These are phyloP conservation scores for Frankliniella intonsa DNA, from an alignment of 2,888 invertebrate genomes.

Conservation along the genomic window DNA sequence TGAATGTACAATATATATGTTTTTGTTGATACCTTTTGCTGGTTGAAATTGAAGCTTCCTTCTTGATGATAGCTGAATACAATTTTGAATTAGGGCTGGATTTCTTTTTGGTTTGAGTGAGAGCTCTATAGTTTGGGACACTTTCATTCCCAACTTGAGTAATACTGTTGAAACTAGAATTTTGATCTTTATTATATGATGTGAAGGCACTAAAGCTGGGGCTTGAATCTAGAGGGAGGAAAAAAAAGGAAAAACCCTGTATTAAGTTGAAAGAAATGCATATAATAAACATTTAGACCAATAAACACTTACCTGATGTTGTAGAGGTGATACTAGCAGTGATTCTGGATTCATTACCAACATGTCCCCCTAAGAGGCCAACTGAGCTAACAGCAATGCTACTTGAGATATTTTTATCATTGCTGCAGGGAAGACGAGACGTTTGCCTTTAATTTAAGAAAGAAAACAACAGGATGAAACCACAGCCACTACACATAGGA, in stretches of 20 bases:
- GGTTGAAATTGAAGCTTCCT: background rate
- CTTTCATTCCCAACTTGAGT: background rate
- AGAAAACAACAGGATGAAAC: background rate
- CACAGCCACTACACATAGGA: background rate
- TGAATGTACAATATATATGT: background rate
- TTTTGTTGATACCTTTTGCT: background rate
- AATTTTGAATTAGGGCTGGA: background rate
- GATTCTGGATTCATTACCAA: background rate
- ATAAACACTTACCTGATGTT: background rate
- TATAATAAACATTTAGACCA: background rate
- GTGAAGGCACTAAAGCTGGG: background rate
- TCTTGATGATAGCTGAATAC: background rate
- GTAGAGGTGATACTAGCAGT: constrained; percentile 1
- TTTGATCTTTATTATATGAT: background rate
- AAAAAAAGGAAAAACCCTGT: background rate
- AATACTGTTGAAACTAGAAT: background rate
- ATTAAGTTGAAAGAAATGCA: background rate
- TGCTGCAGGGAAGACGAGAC: background rate
- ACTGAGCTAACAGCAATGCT: constrained; percentile 3
- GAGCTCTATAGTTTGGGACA: background rate
- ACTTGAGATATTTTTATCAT: background rate
- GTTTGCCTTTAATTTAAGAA: background rate
- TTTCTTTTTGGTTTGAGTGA: background rate
- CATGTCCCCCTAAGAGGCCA: background rate
- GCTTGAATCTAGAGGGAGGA: background rate